Evolutionary conservation across 2,888 invertebrate species (phyloP), one percentile per base, ranked within the genome.

Genomic region (Drosophila rellima): DNA sequence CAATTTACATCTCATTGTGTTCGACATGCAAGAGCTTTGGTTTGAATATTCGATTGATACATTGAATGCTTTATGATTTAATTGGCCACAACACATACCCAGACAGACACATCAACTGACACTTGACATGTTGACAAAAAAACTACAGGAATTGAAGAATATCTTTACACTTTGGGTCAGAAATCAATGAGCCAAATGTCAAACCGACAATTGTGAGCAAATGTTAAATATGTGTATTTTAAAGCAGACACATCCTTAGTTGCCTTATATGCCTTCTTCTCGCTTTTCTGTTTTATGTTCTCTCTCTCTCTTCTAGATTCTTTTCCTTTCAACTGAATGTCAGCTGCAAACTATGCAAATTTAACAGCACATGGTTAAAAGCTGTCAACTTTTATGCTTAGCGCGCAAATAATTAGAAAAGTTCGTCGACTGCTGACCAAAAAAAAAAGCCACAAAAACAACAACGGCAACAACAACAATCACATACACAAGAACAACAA

Each of bases 401-500:
- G 61, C 80, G 76, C 67, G 72, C 78, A 76, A 78, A 79, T 79
- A 78, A 78, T 78, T 78, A 76, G 80, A 78, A 78, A 78, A 78
- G 76, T 78, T 78, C 67, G 72, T 56, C 69, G 78, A 76, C 65
- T 65, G 74, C 52, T 74, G 74, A 66, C 73, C 54, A 60, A 60
- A 66, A 74, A 62, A 55, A 20, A 74, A 62, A 55, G 20, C 40
- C 40, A 50, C 26, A 70, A 52, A 31, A 42, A 42, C 56, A 45
- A 23, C 23, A 57, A 42, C 26, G 40, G 39, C 44, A 67, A 39
- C 40, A 42, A 7, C 23, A 65, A 18, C 48, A 52, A 64, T 6
- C 15, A 23, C 11, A 70, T 29, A 39, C 17, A 56, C 33, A 47
- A 47, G 13, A 17, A 42, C 37, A 74, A 39, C 60, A 50, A 47